Percentiles rank a stretch among this genome's conserved stretches.
Conservation (phyloP, 2,888 invertebrate genomes). For the Pristionchus maxplancki region DNA sequence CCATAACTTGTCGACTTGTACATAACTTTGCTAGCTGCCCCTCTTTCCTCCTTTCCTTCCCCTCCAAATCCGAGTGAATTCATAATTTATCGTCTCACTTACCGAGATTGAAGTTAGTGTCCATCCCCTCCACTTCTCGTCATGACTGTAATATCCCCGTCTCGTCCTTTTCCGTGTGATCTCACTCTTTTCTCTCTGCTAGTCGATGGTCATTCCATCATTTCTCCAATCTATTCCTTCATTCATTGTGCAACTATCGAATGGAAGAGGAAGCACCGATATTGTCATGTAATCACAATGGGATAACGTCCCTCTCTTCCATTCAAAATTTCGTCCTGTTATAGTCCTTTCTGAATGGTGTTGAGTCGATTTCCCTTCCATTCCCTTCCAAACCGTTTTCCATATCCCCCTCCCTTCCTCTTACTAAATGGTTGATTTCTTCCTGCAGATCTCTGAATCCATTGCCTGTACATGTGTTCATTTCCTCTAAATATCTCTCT, state of each 20-base stretch:
- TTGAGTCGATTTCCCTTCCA: not conserved
- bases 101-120: constrained; percentile 36
- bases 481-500: not conserved
- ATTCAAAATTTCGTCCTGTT: not conserved
- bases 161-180: constrained; percentile 16
- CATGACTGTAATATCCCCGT: not conserved
- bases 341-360: constrained; percentile 2
- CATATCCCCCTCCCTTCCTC: not conserved
- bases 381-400: not conserved
- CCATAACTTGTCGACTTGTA: constrained; percentile 20
- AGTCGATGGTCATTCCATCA: not conserved
- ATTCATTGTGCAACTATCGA: constrained; percentile 34
- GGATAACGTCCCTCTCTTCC: not conserved
- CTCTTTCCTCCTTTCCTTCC: not conserved
- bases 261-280: not conserved
- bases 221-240: not conserved
- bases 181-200: not conserved
- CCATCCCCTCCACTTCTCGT: not conserved
- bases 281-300: not conserved
- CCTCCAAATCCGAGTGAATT: constrained; percentile 18
- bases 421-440: not conserved
- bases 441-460: not conserved
- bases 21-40: constrained; percentile 22
- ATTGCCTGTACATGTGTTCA: constrained; percentile 29
- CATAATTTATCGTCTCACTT: constrained; percentile 23